A percentile compares a stretch with the other conserved stretches of the same genome.
phyloP scores from a whole-genome alignment of 2,888 invertebrate genomes.

The Corythucha ciliata region DNA sequence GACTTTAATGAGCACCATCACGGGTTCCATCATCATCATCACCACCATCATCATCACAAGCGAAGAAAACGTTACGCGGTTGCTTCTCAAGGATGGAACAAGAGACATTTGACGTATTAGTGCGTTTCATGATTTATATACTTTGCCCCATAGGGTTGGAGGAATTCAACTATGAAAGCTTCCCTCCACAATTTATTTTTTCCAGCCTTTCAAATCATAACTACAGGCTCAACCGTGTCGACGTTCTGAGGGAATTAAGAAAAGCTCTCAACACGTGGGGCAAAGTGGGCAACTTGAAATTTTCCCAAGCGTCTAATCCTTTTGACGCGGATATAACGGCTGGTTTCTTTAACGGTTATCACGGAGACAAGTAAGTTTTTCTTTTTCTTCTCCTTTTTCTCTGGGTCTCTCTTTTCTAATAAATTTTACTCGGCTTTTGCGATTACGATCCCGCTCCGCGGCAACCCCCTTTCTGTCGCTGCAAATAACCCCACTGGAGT shows the following conservation, averaged over 20 bases:
- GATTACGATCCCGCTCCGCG: too few species aligned
- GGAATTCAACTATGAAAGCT: too few species aligned
- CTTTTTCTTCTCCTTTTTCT: neutral
- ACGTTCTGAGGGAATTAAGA: slow-evolving; percentile 50
- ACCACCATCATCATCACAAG: slow-evolving; percentile 9
- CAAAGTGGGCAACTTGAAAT: slow-evolving; percentile 52
- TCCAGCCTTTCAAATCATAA: slow-evolving; percentile 60
- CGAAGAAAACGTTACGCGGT: slow-evolving; percentile 51
- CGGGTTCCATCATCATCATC: slow-evolving; percentile 25
- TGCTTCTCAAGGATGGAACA: slow-evolving; percentile 55
- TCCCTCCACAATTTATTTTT: too few species aligned
- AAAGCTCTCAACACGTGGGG: slow-evolving; percentile 60
- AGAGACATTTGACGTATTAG: slow-evolving; percentile 58
- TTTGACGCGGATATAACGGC: slow-evolving; percentile 61
- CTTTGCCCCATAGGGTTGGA: neutral
- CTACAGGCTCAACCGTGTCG: slow-evolving; percentile 49
- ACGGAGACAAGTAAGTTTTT: slow-evolving; percentile 55
- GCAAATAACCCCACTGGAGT: too few species aligned
- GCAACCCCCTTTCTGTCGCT: too few species aligned
- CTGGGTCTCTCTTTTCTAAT: too few species aligned
- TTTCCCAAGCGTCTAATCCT: slow-evolving; percentile 45
- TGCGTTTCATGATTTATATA: slow-evolving; percentile 42
- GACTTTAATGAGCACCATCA: slow-evolving; percentile 4
- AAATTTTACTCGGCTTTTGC: too few species aligned
- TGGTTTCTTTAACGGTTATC: slow-evolving; percentile 57